Evolutionary conservation across 2,888 invertebrate species (phyloP).

Genomic region (Thereva nobilitata): DNA sequence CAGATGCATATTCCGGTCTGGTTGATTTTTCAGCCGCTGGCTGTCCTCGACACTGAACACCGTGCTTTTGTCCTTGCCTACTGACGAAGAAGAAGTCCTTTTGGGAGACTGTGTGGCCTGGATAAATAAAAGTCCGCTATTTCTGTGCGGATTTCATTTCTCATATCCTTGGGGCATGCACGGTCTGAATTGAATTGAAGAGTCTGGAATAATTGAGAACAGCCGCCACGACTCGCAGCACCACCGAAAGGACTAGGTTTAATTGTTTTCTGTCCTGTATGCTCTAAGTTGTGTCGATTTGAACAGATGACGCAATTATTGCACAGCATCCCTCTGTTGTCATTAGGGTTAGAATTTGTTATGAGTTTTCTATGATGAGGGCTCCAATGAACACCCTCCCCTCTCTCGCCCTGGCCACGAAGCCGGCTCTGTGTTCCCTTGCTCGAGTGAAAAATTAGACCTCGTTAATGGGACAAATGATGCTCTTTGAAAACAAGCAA

Average conservation of each 20-base stretch:
- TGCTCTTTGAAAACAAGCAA: slow-evolving; percentile 23
- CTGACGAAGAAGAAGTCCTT: slow-evolving; percentile 1
- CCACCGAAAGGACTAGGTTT: slow-evolving; percentile 13
- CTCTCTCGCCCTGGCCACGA: background rate
- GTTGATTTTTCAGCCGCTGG: slow-evolving; percentile 3
- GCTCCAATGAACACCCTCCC: slow-evolving; percentile 7
- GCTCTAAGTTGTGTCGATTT: slow-evolving; percentile 12
- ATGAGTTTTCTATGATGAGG: slow-evolving; percentile 25
- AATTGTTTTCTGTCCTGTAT: slow-evolving; percentile 26
- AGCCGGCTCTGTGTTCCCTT: background rate
- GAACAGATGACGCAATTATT: slow-evolving; percentile 40
- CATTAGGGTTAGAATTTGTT: slow-evolving; percentile 34
- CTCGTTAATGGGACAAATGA: slow-evolving; percentile 32
- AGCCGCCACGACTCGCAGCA: background rate
- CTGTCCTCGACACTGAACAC: background rate
- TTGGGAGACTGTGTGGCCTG: slow-evolving; percentile 15
- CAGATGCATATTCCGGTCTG: slow-evolving; percentile 33
- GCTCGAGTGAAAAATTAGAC: slow-evolving; percentile 16
- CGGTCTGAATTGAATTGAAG: background rate
- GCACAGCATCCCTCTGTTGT: slow-evolving; percentile 33
- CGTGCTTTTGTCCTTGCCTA: slow-evolving; percentile 3
- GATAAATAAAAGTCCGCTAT: slow-evolving; percentile 23
- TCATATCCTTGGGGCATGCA: slow-evolving; percentile 31
- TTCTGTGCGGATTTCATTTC: slow-evolving; percentile 35
- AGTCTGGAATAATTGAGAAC: slow-evolving; percentile 26